These are phyloP conservation scores for Tor tambroides DNA, from an alignment of 2,113 vertebrate species.

Conservation along the genomic window DNA sequence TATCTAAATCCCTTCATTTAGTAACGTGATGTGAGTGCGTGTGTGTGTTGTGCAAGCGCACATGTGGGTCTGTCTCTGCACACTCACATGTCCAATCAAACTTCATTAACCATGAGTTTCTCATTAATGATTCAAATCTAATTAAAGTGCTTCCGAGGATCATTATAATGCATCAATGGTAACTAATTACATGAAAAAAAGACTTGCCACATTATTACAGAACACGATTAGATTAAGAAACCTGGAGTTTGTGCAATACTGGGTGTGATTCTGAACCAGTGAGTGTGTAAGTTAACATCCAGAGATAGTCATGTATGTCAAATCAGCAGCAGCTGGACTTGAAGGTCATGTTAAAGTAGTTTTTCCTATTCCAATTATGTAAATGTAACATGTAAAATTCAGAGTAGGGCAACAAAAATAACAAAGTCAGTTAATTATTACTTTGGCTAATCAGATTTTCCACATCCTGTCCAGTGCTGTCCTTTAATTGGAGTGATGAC, in stretches of 20 bases:
- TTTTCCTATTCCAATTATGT: background rate
- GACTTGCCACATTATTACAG: constrained; percentile 49
- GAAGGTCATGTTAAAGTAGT: background rate
- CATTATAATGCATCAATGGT: constrained; percentile 58
- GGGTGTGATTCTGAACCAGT: constrained; percentile 46
- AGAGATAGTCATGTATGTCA: background rate
- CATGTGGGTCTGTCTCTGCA: constrained; percentile 30
- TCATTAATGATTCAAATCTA: constrained; percentile 63
- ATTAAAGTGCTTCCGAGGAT: constrained; percentile 60
- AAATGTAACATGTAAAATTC: background rate
- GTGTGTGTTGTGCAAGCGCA: background rate
- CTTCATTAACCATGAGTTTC: constrained; percentile 58
- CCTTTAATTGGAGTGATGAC: no score
- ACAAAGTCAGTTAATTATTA: background rate
- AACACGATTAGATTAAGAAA: constrained; percentile 55
- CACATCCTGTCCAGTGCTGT: background rate
- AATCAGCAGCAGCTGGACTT: constrained; percentile 16
- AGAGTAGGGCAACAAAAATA: background rate
- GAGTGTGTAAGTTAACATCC: background rate
- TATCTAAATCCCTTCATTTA: constrained; percentile 26
- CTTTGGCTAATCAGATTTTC: background rate
- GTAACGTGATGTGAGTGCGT: constrained; percentile 15
- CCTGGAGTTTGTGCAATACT: constrained; percentile 50
- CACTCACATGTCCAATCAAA: constrained; percentile 55
- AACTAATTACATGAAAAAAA: constrained; percentile 56